A percentile compares a stretch with the other conserved stretches of the same genome.
These are phyloP conservation scores for Apis dorsata DNA, from an alignment of 1,140 invertebrate genomes.

Conservation along the genomic window DNA sequence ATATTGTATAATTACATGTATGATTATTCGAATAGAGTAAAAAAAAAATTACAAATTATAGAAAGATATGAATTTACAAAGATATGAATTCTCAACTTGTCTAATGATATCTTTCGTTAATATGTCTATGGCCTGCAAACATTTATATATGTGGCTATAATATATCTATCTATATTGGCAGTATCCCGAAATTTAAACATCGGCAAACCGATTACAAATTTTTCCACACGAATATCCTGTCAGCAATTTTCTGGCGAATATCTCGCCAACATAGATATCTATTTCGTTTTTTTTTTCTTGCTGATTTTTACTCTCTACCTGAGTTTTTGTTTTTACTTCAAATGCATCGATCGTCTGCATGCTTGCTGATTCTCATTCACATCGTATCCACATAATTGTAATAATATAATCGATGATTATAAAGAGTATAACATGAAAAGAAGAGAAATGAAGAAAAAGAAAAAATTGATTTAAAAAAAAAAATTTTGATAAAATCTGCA, in stretches of 20 bases:
- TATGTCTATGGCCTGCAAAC: accelerated
- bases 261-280: slow-evolving; percentile 24
- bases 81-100: too few relatives aligned
- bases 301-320: background rate
- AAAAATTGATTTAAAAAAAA: background rate
- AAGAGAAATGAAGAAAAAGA: background rate
- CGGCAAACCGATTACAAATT: slow-evolving; percentile 56
- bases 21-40: too few relatives aligned
- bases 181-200: slow-evolving; percentile 51
- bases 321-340: slow-evolving; percentile 11
- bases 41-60: too few relatives aligned
- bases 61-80: too few relatives aligned
- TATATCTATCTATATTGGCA: background rate
- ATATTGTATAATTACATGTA: too few relatives aligned
- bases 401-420: background rate
- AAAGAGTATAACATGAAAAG: background rate
- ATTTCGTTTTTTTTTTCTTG: background rate
- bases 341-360: slow-evolving; percentile 44
- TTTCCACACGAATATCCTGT: slow-evolving; percentile 41
- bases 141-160: background rate
- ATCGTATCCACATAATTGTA: slow-evolving; percentile 47
- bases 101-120: background rate
- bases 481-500: background rate
- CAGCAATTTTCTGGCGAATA: slow-evolving; percentile 48
- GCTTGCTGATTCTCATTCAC: slow-evolving; percentile 13